Percentiles rank a stretch among this genome's conserved stretches.
Conservation (phyloP, 2,888 invertebrate genomes). For the Drosophila recens region DNA sequence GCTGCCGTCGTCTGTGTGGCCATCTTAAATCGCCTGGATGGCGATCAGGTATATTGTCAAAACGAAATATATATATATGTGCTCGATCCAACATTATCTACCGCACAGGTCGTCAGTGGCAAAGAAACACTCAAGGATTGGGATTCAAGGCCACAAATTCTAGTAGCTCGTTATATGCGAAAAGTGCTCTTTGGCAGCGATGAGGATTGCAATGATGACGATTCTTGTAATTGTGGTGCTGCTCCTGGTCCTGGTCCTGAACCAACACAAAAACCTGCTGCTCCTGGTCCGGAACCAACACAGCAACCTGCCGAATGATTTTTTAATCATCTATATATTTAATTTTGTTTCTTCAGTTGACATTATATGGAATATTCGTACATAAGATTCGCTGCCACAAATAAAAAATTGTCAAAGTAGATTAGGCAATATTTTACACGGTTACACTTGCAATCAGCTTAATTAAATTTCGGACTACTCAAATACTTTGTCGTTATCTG, state of each 20-base stretch:
- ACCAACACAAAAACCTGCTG: too few species aligned
- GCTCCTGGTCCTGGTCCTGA: too few species aligned
- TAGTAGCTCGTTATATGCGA: conserved; percentile 49
- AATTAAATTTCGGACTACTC: neutral
- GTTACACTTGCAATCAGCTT: neutral
- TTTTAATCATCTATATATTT: neutral
- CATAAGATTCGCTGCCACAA: neutral
- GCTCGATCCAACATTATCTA: neutral
- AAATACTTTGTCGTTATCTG: neutral
- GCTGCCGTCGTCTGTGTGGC: conserved; percentile 96
- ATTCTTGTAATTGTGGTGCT: neutral
- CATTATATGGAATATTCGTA: neutral
- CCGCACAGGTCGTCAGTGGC: conserved; percentile 24
- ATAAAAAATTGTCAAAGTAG: neutral
- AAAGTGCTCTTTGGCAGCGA: conserved; percentile 24
- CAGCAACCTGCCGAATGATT: neutral
- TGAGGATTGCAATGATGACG: neutral
- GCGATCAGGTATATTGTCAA: conserved; percentile 89
- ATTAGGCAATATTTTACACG: neutral
- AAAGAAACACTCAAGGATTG: neutral
- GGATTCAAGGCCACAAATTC: conserved; percentile 26
- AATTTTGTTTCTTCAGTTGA: neutral
- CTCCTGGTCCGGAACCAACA: too few species aligned
- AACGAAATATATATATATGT: neutral
- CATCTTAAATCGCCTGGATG: conserved; percentile 93